Percentiles rank a stretch among this genome's conserved stretches.
These are phyloP conservation scores for Polyergus mexicanus DNA, from an alignment of 1,140 invertebrate genomes.

Conservation along the genomic window DNA sequence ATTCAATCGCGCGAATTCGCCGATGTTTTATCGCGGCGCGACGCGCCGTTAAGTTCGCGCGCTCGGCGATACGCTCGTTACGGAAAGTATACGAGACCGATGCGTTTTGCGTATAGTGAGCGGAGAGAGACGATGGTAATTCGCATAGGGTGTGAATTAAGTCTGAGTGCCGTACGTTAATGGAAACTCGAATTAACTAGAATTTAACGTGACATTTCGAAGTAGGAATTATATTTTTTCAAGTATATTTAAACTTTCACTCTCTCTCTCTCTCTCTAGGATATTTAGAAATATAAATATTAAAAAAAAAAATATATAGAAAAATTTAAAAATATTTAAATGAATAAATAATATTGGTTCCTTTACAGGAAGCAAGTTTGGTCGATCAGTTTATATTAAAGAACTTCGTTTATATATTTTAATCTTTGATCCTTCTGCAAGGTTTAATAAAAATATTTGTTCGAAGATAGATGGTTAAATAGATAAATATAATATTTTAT, in stretches of 20 bases:
- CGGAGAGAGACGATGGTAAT: slow-evolving; percentile 62
- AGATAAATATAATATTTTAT: not conserved
- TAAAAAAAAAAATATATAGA: too few relatives aligned
- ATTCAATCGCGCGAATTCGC: slow-evolving; percentile 86
- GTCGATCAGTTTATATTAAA: not conserved
- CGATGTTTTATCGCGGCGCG: slow-evolving; percentile 84
- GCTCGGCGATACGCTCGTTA: slow-evolving; percentile 73
- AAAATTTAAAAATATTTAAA: not conserved
- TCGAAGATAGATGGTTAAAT: not conserved
- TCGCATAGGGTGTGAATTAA: slow-evolving; percentile 61
- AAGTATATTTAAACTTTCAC: not conserved
- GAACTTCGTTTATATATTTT: not conserved
- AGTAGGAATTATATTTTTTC: slow-evolving; percentile 11
- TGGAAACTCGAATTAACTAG: slow-evolving; percentile 49
- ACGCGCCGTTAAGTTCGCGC: slow-evolving; percentile 75
- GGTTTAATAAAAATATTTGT: not conserved
- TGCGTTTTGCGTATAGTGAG: slow-evolving; percentile 70
- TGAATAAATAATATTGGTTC: slow-evolving; percentile 25
- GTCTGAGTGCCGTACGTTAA: slow-evolving; percentile 54
- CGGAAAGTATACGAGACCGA: slow-evolving; percentile 71
- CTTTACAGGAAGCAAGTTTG: not conserved
- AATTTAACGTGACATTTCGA: slow-evolving; percentile 34
- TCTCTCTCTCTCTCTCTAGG: too few relatives aligned
- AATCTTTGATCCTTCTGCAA: not conserved
- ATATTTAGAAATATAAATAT: too few relatives aligned